These are phyloP conservation scores for Salvator merianae DNA, from an alignment of 2,113 vertebrate genomes.

Conservation along the genomic window DNA sequence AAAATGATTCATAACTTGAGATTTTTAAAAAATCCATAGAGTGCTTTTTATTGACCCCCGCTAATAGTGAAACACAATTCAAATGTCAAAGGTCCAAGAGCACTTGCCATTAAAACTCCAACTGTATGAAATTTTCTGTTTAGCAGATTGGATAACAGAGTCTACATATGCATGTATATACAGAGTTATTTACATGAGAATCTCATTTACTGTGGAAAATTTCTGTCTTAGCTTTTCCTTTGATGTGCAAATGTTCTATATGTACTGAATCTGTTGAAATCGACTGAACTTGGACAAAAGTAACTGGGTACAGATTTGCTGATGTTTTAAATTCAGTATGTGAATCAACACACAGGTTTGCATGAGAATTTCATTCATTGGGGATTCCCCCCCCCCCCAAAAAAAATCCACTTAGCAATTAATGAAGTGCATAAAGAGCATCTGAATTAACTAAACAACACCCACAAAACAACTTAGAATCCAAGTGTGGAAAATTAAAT, in stretches of 20 bases:
- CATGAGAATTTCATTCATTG: conserved; percentile 1
- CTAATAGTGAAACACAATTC: too few species aligned
- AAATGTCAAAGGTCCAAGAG: too few species aligned
- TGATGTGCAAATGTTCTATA: neutral
- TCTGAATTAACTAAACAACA: conserved; percentile 46
- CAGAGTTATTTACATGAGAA: neutral
- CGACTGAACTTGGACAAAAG: neutral
- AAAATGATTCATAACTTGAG: too few species aligned
- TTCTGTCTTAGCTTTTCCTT: neutral
- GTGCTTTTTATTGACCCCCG: too few species aligned
- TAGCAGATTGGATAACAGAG: too few species aligned
- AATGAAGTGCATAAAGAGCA: conserved; percentile 53
- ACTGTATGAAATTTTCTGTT: too few species aligned
- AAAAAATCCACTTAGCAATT: conserved; percentile 48
- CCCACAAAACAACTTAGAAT: conserved; percentile 39
- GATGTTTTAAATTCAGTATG: neutral
- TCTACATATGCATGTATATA: neutral
- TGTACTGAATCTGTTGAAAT: neutral
- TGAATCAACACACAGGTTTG: rapidly evolving
- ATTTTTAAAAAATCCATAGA: too few species aligned
- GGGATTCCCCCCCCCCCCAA: neutral
- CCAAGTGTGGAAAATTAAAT: conserved; percentile 45
- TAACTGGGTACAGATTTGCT: neutral
- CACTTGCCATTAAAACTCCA: too few species aligned
- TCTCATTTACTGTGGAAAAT: neutral